These are phyloP conservation scores for Pantelozetes paolii DNA, from an alignment of 2,888 invertebrate species.

Conservation along the genomic window DNA sequence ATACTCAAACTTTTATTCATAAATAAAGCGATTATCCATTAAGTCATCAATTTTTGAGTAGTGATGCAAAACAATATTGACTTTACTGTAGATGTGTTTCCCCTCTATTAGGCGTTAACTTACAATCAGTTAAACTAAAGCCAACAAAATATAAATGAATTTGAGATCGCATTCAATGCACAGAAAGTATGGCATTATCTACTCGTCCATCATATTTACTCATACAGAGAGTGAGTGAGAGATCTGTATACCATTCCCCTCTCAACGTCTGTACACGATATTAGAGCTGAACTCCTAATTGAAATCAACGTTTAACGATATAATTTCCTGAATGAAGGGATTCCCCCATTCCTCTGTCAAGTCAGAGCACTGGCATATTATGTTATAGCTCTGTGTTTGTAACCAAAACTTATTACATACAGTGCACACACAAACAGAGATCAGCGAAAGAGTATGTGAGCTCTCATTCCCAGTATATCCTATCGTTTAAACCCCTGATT, in stretches of 20 bases:
- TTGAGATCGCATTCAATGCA: constrained; percentile 9
- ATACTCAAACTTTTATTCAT: not conserved
- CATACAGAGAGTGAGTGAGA: not conserved
- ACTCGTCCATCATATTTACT: constrained; percentile 29
- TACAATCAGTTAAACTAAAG: not conserved
- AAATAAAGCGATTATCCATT: not conserved
- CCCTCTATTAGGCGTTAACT: not conserved
- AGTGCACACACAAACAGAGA: not conserved
- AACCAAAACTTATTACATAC: constrained; percentile 20
- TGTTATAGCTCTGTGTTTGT: not conserved
- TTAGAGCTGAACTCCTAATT: constrained; percentile 26
- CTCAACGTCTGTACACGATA: not conserved
- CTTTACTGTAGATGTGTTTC: not conserved
- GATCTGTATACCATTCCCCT: not conserved
- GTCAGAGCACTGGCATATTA: not conserved
- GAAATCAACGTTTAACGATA: constrained; percentile 36
- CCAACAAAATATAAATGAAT: constrained; percentile 12
- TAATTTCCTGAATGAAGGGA: constrained; percentile 34
- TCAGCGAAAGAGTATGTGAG: not conserved
- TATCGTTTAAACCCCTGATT: not conserved
- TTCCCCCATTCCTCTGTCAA: constrained; percentile 26
- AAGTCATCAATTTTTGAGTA: not conserved
- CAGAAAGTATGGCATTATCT: constrained; percentile 4
- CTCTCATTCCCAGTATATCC: too few relatives aligned
- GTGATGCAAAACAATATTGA: not conserved